Percentiles rank a stretch among this genome's conserved stretches.
Evolutionary conservation across 2,113 vertebrate species (phyloP).

Genomic region (Cathartes aura): DNA sequence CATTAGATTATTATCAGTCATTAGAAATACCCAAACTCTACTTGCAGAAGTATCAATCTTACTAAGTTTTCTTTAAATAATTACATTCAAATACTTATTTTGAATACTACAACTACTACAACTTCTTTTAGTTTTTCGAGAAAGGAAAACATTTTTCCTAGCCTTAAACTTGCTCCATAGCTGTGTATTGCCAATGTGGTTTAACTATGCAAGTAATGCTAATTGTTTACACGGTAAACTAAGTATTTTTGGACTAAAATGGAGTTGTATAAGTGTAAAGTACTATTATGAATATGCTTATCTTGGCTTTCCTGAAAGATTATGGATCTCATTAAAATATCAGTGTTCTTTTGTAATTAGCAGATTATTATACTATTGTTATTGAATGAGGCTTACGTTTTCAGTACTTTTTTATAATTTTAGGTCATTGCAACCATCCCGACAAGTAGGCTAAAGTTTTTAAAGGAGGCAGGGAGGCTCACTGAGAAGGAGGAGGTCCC

Average conservation of each 20-base stretch:
- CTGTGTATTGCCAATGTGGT: background rate
- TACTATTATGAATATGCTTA: background rate
- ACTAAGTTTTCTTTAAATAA: background rate
- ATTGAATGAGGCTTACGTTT: slow-evolving; percentile 1
- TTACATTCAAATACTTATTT: background rate
- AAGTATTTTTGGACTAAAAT: background rate
- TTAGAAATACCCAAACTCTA: background rate
- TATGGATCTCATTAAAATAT: background rate
- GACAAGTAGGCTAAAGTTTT: slow-evolving; percentile 93
- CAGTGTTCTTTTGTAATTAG: background rate
- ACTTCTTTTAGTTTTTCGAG: background rate
- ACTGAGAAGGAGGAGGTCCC: slow-evolving; percentile 92
- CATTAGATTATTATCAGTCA: background rate
- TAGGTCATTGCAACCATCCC: slow-evolving; percentile 94
- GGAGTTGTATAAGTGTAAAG: background rate
- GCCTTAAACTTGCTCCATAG: background rate
- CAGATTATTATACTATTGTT: background rate
- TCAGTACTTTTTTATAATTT: slow-evolving; percentile 12
- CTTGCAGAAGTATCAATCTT: background rate
- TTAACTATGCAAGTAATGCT: background rate
- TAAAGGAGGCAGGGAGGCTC: slow-evolving; percentile 91
- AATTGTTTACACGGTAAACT: background rate
- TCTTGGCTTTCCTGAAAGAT: background rate
- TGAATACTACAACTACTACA: too few species aligned
- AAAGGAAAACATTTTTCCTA: background rate